These are phyloP conservation scores for Sarcophaga peregrina DNA, from an alignment of 1,140 invertebrate species.

Conservation along the genomic window DNA sequence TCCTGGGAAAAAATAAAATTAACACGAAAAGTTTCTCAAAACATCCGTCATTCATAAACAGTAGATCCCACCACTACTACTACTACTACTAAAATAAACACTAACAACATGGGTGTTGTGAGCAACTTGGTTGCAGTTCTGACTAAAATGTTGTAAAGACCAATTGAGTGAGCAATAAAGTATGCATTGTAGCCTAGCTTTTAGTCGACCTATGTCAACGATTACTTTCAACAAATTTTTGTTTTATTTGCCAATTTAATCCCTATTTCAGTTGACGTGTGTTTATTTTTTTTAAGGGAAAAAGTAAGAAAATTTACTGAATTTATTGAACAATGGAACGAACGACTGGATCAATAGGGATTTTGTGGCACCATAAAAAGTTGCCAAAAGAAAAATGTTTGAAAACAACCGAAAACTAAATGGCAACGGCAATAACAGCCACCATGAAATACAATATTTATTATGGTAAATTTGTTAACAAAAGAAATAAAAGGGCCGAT, in stretches of 20 bases:
- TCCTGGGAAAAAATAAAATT: no score
- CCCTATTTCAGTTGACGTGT: background rate
- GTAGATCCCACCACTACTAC: no score
- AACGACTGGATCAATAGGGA: conserved; percentile 21
- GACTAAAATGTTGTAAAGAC: no score
- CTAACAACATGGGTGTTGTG: no score
- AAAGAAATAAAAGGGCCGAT: background rate
- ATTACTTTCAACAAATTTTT: background rate
- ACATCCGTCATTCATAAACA: no score
- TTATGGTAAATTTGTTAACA: background rate
- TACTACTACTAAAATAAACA: no score
- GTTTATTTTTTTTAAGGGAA: background rate
- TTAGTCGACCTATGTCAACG: background rate
- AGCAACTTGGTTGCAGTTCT: no score
- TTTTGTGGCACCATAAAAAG: conserved; percentile 19
- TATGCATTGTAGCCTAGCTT: background rate
- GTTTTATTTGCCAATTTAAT: background rate
- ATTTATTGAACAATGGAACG: conserved; percentile 30
- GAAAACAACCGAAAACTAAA: background rate
- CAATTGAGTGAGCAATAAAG: no score
- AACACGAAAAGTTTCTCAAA: no score
- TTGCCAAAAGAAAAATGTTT: background rate
- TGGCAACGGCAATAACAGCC: background rate
- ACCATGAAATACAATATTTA: background rate
- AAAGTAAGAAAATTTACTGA: background rate